Evolutionary conservation across 2,113 vertebrate species (phyloP), one percentile per base, ranked within the genome.

Genomic region (Vombatus ursinus): DNA sequence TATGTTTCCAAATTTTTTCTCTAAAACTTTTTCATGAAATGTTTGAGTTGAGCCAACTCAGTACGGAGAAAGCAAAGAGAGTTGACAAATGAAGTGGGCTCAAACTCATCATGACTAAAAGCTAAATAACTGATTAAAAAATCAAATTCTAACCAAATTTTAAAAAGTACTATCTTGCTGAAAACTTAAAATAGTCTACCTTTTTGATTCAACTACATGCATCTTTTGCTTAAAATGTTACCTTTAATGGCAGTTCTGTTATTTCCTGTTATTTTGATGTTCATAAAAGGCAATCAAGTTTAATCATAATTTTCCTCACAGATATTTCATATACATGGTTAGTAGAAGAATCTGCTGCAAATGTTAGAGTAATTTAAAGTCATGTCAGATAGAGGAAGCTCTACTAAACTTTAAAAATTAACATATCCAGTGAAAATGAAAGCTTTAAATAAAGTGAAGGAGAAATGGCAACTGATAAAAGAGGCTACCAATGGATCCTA

Each of bases 241-340:
- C 28, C 44, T 91, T 53, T 50, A 49, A 53, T 93, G 68, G 52
- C 77, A 89, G 22, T 50, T 92, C 7, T 91, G 47, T 54, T 89
- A 47, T 91, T 68, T 61, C n/a, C 26, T 90, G 52, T 90, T 53
- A 57, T 89, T 93, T 50, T 97, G 49, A 91, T 57, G 26, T 28
- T 19, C 3, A 95, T 53, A 93, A 94, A 92, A 94, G 22, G 19
- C 50, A 91, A 91, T 92, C 48, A 28, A 53, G 37, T 11, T 92
- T 61, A 89, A 92, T 95, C 51, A 92, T 52, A 92, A 92, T 92
- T 95, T 90, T 26, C 68, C 77, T 57, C 8, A 51, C 19, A 61
- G 77, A 95, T 89, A 52, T 91, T 93, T 90, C 44, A 89, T 90
- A 95, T 95, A 12, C 26, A 68, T 54, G 91, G 89, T 94, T 53